Conservation (phyloP, 2,797 vertebrate genomes). For the Rhadinocentrus ornatus region DNA sequence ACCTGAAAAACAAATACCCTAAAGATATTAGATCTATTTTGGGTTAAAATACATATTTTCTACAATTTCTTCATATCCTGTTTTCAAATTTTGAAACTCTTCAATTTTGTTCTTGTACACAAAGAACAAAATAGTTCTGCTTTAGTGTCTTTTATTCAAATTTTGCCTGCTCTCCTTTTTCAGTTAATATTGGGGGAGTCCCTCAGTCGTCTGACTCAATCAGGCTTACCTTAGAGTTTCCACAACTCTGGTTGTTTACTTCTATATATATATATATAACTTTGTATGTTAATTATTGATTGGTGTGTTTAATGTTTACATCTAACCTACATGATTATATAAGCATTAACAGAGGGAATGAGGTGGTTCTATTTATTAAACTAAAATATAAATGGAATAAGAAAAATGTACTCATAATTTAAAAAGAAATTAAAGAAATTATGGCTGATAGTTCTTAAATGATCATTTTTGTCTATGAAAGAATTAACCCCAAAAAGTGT, state of each 20-base stretch:
- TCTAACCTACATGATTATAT: not conserved
- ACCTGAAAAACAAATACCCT: too few species aligned
- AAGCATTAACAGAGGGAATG: not conserved
- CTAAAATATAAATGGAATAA: not conserved
- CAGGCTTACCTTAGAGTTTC: conserved; percentile 7
- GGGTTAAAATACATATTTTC: not conserved
- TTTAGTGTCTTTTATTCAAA: not conserved
- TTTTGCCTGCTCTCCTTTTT: conserved; percentile 9
- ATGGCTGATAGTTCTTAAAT: too few species aligned
- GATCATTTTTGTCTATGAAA: not conserved
- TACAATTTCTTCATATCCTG: not conserved
- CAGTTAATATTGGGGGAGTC: conserved; percentile 2
- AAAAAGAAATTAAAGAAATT: not conserved
- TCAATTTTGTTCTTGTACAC: not conserved
- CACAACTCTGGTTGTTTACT: conserved; percentile 4
- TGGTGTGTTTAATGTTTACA: not conserved
- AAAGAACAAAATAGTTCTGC: conserved; percentile 10
- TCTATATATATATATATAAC: not conserved
- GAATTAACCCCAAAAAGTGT: not conserved
- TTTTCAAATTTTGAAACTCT: not conserved
- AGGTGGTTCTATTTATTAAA: not conserved
- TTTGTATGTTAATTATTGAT: not conserved
- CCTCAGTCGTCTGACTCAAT: not conserved
- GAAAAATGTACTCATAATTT: not conserved
- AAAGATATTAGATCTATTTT: not conserved